These are phyloP conservation scores for Homarus americanus DNA, from an alignment of 1,140 invertebrate genomes.

Conservation along the genomic window DNA sequence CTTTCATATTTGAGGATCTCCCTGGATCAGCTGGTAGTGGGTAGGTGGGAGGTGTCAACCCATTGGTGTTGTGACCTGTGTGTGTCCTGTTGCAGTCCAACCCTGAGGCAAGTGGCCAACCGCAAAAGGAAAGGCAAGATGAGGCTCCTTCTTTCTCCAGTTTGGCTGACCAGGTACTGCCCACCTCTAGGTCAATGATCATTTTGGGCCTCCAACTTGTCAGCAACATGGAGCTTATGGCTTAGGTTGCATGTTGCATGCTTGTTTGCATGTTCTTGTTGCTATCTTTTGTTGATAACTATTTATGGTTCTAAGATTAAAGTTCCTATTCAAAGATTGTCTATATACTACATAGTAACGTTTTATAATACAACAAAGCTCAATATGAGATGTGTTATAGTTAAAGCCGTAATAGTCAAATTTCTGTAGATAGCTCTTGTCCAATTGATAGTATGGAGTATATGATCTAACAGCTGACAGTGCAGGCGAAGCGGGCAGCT, in stretches of 20 bases:
- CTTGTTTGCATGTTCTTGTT: constrained; percentile 25
- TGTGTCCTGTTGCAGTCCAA: constrained; percentile 65
- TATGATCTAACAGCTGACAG: constrained; percentile 83
- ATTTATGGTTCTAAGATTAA: neutral
- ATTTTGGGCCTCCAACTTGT: constrained; percentile 26
- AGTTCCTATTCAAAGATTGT: neutral
- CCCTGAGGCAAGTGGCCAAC: constrained; percentile 51
- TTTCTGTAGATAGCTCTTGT: neutral
- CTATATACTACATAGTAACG: neutral
- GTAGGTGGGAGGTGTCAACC: constrained; percentile 36
- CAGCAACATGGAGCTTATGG: neutral
- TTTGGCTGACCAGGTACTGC: constrained; percentile 67
- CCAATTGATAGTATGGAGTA: neutral
- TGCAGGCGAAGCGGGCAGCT: constrained; percentile 92
- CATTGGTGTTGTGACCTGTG: constrained; percentile 66
- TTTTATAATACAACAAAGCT: neutral
- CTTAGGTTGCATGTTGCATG: constrained; percentile 33
- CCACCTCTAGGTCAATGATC: constrained; percentile 26
- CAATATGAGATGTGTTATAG: neutral
- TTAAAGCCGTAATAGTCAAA: neutral
- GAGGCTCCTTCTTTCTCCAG: constrained; percentile 63
- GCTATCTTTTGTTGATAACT: neutral
- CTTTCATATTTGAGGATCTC: neutral
- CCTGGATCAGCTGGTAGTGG: neutral
- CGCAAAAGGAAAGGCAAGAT: constrained; percentile 47